phyloP scores from a whole-genome alignment of 2,888 invertebrate species.

The Tiphia femorata region DNA sequence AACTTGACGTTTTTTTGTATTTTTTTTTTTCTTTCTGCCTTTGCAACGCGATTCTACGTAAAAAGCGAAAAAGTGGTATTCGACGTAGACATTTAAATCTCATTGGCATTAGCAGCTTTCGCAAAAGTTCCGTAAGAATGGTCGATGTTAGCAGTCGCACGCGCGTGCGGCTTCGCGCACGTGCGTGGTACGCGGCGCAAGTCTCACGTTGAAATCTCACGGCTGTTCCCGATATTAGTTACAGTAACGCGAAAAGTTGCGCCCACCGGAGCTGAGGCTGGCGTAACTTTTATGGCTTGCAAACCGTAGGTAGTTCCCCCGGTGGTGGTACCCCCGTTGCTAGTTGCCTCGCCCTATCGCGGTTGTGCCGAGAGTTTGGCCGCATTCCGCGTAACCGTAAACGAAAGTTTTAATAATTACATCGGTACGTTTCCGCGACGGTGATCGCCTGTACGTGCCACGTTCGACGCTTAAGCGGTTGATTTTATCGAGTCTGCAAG shows the following conservation, averaged over 20 bases:
- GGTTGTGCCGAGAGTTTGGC: slow-evolving; percentile 37
- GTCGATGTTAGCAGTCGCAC: too few relatives aligned
- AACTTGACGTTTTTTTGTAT: too few relatives aligned
- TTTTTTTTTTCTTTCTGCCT: too few relatives aligned
- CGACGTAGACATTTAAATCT: too few relatives aligned
- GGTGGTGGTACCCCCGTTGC: slow-evolving; percentile 13
- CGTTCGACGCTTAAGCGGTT: background rate
- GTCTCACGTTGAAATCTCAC: too few relatives aligned
- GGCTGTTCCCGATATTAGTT: slow-evolving; percentile 51
- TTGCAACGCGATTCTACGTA: too few relatives aligned
- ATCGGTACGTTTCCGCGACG: background rate
- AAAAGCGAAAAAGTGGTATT: too few relatives aligned
- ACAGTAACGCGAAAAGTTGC: slow-evolving; percentile 42
- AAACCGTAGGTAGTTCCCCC: slow-evolving; percentile 45
- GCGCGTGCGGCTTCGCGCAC: slow-evolving; percentile 23
- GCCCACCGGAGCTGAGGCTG: slow-evolving; percentile 41
- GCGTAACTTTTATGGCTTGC: slow-evolving; percentile 54
- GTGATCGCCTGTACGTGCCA: slow-evolving; percentile 7
- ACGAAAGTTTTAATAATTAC: slow-evolving; percentile 47
- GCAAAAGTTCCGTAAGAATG: too few relatives aligned
- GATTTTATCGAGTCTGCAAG: background rate
- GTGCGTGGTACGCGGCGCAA: slow-evolving; percentile 32
- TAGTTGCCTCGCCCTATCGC: slow-evolving; percentile 30
- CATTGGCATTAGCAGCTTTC: too few relatives aligned
- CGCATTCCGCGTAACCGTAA: slow-evolving; percentile 29